A percentile compares a stretch with the other conserved stretches of the same genome.
These are phyloP conservation scores for Macroglossus sobrinus DNA, from an alignment of 2,113 vertebrate genomes.

Conservation along the genomic window DNA sequence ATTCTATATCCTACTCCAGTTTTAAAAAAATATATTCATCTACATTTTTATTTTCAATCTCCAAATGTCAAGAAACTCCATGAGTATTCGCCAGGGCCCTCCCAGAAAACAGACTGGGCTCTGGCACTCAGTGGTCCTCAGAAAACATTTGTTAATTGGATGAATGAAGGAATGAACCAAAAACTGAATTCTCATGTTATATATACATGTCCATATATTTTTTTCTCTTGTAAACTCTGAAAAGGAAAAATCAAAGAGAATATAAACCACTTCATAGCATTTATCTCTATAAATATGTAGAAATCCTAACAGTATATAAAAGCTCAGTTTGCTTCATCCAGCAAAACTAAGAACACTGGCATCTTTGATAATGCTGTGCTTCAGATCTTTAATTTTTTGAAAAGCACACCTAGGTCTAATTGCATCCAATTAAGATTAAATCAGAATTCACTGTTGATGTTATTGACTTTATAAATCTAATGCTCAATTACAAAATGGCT, in stretches of 20 bases:
- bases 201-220: not conserved
- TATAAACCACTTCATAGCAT: not conserved
- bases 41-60: not conserved
- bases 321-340: slow-evolving; percentile 37
- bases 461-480: slow-evolving; percentile 70
- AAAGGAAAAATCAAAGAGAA: slow-evolving; percentile 12
- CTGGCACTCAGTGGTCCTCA: not conserved
- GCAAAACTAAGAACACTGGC: not conserved
- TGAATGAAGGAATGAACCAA: not conserved
- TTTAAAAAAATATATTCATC: not conserved
- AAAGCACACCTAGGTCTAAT: slow-evolving; percentile 74
- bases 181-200: not conserved
- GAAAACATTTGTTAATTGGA: not conserved
- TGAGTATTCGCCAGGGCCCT: not conserved
- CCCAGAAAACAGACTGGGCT: not conserved
- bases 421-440: slow-evolving; percentile 71
- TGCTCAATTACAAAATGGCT: slow-evolving; percentile 53
- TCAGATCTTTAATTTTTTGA: slow-evolving; percentile 64
- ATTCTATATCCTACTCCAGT: not conserved
- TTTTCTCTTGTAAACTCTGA: not conserved
- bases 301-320: slow-evolving; percentile 37
- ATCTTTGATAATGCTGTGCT: slow-evolving; percentile 2
- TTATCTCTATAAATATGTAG: slow-evolving; percentile 24
- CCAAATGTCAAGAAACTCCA: not conserved
- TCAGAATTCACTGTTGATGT: slow-evolving; percentile 47